Conservation (phyloP, 1,140 invertebrate genomes). For the Teleopsis dalmanni region DNA sequence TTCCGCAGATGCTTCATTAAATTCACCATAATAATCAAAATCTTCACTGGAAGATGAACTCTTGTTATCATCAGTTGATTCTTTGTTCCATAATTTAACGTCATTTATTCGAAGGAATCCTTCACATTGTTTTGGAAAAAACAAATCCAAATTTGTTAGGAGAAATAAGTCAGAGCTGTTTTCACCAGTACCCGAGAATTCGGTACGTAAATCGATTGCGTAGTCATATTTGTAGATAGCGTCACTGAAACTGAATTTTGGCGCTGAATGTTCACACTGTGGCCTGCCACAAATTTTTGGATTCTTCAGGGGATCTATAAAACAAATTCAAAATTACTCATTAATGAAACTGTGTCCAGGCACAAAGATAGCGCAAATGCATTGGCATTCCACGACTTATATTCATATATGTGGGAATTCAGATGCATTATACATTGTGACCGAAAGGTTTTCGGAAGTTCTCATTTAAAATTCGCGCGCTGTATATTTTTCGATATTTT, state of each 20-base stretch:
- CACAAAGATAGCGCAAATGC: too few species aligned
- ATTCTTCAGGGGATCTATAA: conserved; percentile 57
- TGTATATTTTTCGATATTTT: too few species aligned
- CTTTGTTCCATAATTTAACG: conserved; percentile 25
- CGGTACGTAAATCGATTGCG: conserved; percentile 53
- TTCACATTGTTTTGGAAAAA: conserved; percentile 37
- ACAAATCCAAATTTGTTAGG: conserved; percentile 46
- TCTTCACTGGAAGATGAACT: conserved; percentile 4
- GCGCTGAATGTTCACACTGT: conserved; percentile 43
- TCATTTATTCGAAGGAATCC: conserved; percentile 29
- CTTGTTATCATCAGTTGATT: neutral
- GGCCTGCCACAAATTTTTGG: conserved; percentile 58
- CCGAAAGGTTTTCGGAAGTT: too few species aligned
- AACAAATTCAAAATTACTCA: neutral
- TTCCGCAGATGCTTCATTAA: conserved; percentile 6
- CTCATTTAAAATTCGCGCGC: too few species aligned
- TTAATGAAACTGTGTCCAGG: too few species aligned
- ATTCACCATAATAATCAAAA: conserved; percentile 30
- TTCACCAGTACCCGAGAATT: conserved; percentile 59
- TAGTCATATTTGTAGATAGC: conserved; percentile 58
- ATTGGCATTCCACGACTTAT: too few species aligned
- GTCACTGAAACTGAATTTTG: conserved; percentile 55
- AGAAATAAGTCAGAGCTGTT: conserved; percentile 59
- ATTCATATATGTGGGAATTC: too few species aligned
- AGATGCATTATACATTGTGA: too few species aligned